Conservation (phyloP, 2,797 vertebrate species). For the Gymnoscopelus microlampas region DNA sequence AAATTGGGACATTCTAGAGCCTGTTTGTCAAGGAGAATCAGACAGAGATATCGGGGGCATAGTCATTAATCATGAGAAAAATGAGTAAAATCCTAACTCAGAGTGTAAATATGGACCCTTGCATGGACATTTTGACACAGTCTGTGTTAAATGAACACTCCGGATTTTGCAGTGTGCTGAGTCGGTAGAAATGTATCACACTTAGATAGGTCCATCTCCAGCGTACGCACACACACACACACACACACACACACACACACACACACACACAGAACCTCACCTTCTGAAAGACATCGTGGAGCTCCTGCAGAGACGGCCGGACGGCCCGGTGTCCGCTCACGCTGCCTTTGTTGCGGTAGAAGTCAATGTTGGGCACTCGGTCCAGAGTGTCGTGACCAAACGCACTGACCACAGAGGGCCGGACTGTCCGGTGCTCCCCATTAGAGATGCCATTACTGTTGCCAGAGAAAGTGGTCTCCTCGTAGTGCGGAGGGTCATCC, state of each 20-base stretch:
- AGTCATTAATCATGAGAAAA: no score
- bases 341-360: conserved; percentile 95
- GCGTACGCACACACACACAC: neutral
- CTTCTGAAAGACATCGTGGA: conserved; percentile 94
- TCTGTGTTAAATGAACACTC: no score
- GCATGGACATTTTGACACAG: no score
- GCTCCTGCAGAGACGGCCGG: conserved; percentile 93
- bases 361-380: conserved; percentile 92
- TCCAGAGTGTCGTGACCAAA: conserved; percentile 96
- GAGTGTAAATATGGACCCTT: no score
- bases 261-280: conserved; percentile 78
- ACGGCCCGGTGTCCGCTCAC: conserved; percentile 89
- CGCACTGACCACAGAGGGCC: conserved; percentile 85
- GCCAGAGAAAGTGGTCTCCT: conserved; percentile 58
- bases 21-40: neutral
- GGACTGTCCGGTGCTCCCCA: conserved; percentile 81
- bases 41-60: neutral
- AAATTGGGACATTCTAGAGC: neutral
- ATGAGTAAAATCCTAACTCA: neutral
- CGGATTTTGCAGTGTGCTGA: neutral
- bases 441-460: conserved; percentile 78
- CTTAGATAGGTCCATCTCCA: neutral
- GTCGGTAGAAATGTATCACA: neutral
- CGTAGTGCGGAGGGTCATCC: conserved; percentile 86
- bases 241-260: neutral